Percentiles rank a stretch among this genome's conserved stretches.
phyloP scores from a whole-genome alignment of 2,797 vertebrate species.

The Gila robusta region DNA sequence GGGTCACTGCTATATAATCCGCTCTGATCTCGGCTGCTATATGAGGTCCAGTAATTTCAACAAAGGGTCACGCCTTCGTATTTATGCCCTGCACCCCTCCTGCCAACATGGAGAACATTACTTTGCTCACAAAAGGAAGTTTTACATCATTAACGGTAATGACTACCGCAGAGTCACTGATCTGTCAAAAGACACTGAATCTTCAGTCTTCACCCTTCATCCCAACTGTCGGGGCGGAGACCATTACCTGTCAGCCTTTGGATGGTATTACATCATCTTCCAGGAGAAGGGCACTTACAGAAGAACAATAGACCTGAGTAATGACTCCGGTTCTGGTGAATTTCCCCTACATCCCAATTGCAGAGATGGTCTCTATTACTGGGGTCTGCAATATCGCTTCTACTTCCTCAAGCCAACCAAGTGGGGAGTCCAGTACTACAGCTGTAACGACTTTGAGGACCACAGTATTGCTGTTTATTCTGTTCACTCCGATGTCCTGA shows the following conservation, averaged over 20 bases:
- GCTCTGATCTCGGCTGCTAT: background rate
- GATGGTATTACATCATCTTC: background rate
- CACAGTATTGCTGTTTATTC: no score
- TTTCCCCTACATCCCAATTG: background rate
- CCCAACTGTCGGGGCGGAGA: background rate
- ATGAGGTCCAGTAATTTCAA: background rate
- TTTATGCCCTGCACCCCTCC: background rate
- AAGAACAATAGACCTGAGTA: no score
- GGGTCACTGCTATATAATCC: background rate
- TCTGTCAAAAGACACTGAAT: accelerated
- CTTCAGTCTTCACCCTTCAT: background rate
- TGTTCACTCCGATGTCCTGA: background rate
- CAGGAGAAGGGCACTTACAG: background rate
- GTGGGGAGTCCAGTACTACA: background rate
- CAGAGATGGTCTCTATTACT: background rate
- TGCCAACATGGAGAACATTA: background rate
- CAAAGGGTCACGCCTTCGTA: background rate
- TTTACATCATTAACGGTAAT: background rate
- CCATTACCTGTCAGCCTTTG: background rate
- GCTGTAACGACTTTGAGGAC: background rate
- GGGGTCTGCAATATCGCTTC: background rate
- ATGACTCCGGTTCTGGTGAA: no score
- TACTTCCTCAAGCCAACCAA: background rate
- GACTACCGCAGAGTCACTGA: background rate
- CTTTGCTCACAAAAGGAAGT: background rate